A percentile compares a stretch with the other conserved stretches of the same genome.
Evolutionary conservation across 2,113 vertebrate species (phyloP).

Genomic region (Hucho hucho): DNA sequence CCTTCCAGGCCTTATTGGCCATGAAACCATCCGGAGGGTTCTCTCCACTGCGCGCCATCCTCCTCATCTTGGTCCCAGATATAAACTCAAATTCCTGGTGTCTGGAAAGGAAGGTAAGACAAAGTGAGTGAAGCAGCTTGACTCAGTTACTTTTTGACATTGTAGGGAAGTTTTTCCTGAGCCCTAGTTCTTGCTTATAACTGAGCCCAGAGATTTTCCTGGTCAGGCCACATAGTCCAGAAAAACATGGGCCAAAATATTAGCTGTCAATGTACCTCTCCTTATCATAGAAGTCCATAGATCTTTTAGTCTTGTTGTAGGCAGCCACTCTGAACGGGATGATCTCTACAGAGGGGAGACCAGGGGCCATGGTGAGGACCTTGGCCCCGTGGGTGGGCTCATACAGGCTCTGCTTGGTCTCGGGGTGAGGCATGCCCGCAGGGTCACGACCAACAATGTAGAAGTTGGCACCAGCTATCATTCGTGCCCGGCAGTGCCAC

Average conservation of each 20-base stretch:
- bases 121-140: neutral
- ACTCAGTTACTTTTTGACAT: no score
- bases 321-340: slow-evolving; percentile 97
- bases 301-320: slow-evolving; percentile 86
- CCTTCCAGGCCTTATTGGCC: slow-evolving; percentile 93
- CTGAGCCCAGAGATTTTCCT: slow-evolving; percentile 3
- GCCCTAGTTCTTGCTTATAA: neutral
- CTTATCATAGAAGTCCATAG: slow-evolving; percentile 90
- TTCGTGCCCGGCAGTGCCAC: slow-evolving; percentile 95
- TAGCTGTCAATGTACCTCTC: slow-evolving; percentile 69
- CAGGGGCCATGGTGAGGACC: slow-evolving; percentile 89
- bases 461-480: slow-evolving; percentile 93
- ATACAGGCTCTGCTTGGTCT: slow-evolving; percentile 90
- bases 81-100: slow-evolving; percentile 91
- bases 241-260: no score
- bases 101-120: neutral
- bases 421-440: slow-evolving; percentile 95
- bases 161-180: no score
- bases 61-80: slow-evolving; percentile 96
- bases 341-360: slow-evolving; percentile 95
- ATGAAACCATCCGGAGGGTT: slow-evolving; percentile 83
- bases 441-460: slow-evolving; percentile 97
- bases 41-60: slow-evolving; percentile 84
- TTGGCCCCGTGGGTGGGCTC: slow-evolving; percentile 55
- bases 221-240: no score